Base-by-base conservation (phyloP, 2,797 vertebrate species). In the Sebastes hubbsi region DNA sequence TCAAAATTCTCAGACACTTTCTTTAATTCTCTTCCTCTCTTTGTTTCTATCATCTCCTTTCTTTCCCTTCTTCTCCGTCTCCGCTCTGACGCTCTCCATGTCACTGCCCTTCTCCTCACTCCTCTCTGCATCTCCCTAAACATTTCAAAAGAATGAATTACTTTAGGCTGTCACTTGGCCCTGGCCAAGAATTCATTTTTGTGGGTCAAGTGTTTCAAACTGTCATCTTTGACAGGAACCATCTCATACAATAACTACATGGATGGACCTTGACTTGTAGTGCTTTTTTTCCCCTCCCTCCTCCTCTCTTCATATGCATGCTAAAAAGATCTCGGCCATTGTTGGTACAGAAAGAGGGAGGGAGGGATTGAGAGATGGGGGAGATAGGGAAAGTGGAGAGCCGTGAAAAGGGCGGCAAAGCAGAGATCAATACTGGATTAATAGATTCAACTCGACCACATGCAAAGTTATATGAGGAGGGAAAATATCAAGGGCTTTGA, bases 201-300 rank as follows among this genome's bases (percentile, higher is more conserved):
- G 93, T 93, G 95, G 94, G 94, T 95, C 95, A 96, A 95, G 93
- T 95, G 94, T 95, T 95, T 94, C 91, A 94, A 91, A 94, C 94
- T 94, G 95, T 95, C 95, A 94, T 95, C 91, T 93, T 87, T 95
- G 95, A 95, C 94, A 95, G 94, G 92, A 94, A 94, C 92, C 93
- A 94, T 95, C 94, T 94, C 87, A 85, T 93, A 94, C 93, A 94
- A 93, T 93, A 92, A 94, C 92, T 93, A 93, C 94, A 94, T 83
- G 91, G 90, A 95, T 85, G 90, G 93, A 93, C 93, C 92, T 95
- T 95, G 92, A 94, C 92, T 95, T 87, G 74, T 62, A 90, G 77
- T 78, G 89, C 85, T 91, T 86, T 88, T 58, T 64, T 73, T 55
- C 68, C 65, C 16, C 38, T 56, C 14, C 49, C 66, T 16, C 5